Evolutionary conservation across 2,113 vertebrate species (phyloP).

Genomic region (Trogon surrucura): DNA sequence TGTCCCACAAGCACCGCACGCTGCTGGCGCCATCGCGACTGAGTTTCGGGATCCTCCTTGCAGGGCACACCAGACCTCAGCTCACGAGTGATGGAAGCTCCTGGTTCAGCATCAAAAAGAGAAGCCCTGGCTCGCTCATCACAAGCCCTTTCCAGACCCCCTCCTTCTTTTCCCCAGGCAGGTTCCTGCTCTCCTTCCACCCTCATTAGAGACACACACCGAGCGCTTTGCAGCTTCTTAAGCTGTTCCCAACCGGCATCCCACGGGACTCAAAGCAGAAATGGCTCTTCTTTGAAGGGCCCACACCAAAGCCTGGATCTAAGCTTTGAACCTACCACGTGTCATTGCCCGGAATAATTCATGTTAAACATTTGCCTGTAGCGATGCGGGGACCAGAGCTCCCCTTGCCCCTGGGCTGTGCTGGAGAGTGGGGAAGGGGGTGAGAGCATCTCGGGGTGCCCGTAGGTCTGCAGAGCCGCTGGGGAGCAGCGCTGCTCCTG

Average conservation of each 20-base stretch:
- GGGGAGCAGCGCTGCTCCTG: neutral
- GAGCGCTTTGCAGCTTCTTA: neutral
- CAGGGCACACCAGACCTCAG: neutral
- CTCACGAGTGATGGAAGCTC: neutral
- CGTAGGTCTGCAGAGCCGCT: neutral
- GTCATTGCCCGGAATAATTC: neutral
- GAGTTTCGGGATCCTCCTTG: neutral
- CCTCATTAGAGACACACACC: neutral
- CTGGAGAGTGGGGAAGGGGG: rapidly evolving
- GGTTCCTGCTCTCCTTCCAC: neutral
- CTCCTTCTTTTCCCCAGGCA: neutral
- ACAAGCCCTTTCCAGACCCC: neutral
- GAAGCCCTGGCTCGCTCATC: neutral
- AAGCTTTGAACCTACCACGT: neutral
- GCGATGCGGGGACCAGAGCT: neutral
- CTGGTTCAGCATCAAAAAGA: rapidly evolving
- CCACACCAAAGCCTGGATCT: neutral
- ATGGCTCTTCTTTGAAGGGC: conserved; percentile 37
- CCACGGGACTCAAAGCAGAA: neutral
- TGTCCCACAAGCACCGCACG: rapidly evolving
- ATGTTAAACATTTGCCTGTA: neutral
- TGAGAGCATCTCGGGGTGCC: neutral
- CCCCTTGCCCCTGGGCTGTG: neutral
- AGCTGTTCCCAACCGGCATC: neutral
- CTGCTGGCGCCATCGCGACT: rapidly evolving